phyloP scores from a whole-genome alignment of 2,113 vertebrate species.

The Prolemur simus region DNA sequence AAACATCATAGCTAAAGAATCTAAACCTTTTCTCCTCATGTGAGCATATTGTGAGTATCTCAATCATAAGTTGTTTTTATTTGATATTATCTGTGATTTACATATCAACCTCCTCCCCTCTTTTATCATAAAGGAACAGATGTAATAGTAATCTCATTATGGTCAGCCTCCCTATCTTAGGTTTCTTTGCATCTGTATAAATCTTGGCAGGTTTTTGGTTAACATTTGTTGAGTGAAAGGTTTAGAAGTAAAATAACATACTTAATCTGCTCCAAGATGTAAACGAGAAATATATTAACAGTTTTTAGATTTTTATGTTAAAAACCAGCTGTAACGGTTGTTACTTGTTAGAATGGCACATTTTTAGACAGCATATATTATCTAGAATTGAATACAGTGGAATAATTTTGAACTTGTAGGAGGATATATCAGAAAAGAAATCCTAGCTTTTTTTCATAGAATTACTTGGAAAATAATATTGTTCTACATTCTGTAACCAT shows the following conservation, averaged over 20 bases:
- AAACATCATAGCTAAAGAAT: neutral
- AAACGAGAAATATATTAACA: neutral
- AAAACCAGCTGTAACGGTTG: neutral
- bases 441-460: neutral
- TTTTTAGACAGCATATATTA: neutral
- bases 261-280: neutral
- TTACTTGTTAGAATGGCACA: neutral
- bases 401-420: neutral
- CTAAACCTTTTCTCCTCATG: neutral
- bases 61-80: neutral
- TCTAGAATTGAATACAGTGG: neutral
- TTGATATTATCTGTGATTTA: neutral
- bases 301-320: neutral
- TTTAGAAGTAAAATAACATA: slow-evolving; percentile 6
- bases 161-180: neutral
- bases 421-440: neutral
- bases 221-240: neutral
- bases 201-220: neutral
- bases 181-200: neutral
- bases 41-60: slow-evolving; percentile 1
- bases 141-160: neutral
- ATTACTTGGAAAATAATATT: neutral
- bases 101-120: neutral
- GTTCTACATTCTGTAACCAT: neutral
- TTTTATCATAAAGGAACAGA: neutral